phyloP scores from a whole-genome alignment of 2,113 vertebrate genomes.

The Pedionomus torquatus region DNA sequence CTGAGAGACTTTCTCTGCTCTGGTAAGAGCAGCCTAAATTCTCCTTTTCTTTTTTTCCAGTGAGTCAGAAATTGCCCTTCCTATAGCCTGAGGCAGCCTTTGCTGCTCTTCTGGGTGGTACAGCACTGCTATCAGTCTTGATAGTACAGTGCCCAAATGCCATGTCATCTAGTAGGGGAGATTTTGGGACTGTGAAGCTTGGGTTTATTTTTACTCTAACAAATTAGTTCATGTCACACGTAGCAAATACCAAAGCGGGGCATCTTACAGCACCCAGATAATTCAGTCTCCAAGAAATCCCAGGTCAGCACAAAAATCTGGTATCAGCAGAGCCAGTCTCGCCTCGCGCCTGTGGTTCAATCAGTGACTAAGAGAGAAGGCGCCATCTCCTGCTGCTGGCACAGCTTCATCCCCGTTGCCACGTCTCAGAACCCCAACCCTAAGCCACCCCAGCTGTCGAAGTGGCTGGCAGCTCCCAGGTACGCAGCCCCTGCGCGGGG shows the following conservation, averaged over 20 bases:
- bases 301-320: background rate
- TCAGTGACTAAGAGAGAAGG: background rate
- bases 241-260: background rate
- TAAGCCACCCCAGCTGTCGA: fast-evolving
- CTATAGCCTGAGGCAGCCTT: background rate
- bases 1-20: background rate
- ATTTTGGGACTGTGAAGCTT: background rate
- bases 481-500: background rate
- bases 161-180: background rate
- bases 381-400: background rate
- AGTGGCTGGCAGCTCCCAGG: background rate
- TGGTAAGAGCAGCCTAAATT: background rate
- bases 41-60: background rate
- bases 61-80: background rate
- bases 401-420: background rate
- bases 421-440: fast-evolving
- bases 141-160: background rate
- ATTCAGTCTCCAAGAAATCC: background rate
- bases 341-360: fast-evolving
- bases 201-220: background rate
- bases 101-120: background rate
- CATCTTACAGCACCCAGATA: background rate
- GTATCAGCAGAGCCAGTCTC: background rate
- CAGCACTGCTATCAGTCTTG: background rate
- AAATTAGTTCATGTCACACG: background rate